A percentile compares a stretch with the other conserved stretches of the same genome.
phyloP scores from a whole-genome alignment of 2,797 vertebrate species.

The Atherinosoma microstoma region DNA sequence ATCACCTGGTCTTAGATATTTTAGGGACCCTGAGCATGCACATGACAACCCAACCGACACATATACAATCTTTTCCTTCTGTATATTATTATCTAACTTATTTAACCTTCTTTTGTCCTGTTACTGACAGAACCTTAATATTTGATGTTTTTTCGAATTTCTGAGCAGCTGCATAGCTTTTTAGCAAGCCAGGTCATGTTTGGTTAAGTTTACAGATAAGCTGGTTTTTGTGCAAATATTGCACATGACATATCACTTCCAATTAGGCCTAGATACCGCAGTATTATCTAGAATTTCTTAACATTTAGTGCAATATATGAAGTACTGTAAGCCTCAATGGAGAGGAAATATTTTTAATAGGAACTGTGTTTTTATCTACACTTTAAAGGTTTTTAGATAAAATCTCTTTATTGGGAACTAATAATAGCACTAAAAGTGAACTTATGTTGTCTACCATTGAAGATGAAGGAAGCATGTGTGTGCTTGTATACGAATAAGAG shows the following conservation, averaged over 20 bases:
- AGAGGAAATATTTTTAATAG: conserved; percentile 62
- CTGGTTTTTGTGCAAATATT: conserved; percentile 46
- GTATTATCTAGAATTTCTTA: conserved; percentile 52
- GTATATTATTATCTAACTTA: conserved; percentile 63
- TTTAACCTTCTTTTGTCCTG: conserved; percentile 68
- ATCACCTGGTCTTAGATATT: conserved; percentile 64
- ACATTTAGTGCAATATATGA: conserved; percentile 64
- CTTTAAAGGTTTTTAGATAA: conserved; percentile 53
- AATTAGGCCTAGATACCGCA: conserved; percentile 54
- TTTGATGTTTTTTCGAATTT: conserved; percentile 64
- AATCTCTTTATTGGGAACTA: conserved; percentile 48
- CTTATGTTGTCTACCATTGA: conserved; percentile 39
- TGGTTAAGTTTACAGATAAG: conserved; percentile 42
- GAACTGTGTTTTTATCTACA: conserved; percentile 65
- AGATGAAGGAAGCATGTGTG: conserved; percentile 65
- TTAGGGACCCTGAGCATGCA: conserved; percentile 75
- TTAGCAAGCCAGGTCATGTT: conserved; percentile 58
- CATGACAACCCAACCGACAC: conserved; percentile 52
- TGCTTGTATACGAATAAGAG: conserved; percentile 56
- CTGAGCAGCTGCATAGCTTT: conserved; percentile 45
- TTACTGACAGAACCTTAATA: conserved; percentile 57
- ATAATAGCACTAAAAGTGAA: conserved; percentile 45
- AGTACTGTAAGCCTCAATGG: conserved; percentile 60
- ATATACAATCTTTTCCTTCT: conserved; percentile 67
- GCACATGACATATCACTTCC: conserved; percentile 66